These are phyloP conservation scores for Cheilosia soror DNA, from an alignment of 2,888 invertebrate genomes.

Conservation along the genomic window DNA sequence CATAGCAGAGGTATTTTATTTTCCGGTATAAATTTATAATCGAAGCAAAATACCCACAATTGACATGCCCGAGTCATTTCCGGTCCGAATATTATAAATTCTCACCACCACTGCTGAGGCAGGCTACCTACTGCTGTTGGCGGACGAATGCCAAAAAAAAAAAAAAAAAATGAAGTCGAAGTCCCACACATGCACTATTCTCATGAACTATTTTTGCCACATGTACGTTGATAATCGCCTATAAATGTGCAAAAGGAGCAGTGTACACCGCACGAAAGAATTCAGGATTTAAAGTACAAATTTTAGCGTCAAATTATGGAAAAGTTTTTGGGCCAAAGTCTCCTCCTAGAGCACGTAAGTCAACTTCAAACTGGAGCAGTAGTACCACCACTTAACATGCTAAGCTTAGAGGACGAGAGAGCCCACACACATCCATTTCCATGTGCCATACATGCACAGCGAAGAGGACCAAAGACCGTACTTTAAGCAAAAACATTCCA, in stretches of 20 bases:
- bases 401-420: neutral
- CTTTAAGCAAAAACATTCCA: conserved; percentile 50
- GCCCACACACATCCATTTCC: neutral
- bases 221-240: neutral
- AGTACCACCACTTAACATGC: conserved; percentile 40
- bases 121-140: too few species aligned
- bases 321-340: conserved; percentile 41
- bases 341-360: conserved; percentile 30
- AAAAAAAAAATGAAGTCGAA: neutral
- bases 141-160: neutral
- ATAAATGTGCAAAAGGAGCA: neutral
- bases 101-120: neutral
- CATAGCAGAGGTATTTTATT: neutral
- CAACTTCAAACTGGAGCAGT: conserved; percentile 51
- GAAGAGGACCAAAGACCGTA: neutral
- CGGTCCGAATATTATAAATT: conserved; percentile 32
- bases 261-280: conserved; percentile 8
- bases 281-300: conserved; percentile 47
- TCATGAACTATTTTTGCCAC: conserved; percentile 1
- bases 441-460: conserved; percentile 20
- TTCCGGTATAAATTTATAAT: conserved; percentile 15
- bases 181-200: neutral
- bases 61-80: conserved; percentile 1
- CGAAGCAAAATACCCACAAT: conserved; percentile 17
- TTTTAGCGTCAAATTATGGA: conserved; percentile 53